phyloP scores from a whole-genome alignment of 2,888 invertebrate species.

The Bursaphelenchus okinawaensis region DNA sequence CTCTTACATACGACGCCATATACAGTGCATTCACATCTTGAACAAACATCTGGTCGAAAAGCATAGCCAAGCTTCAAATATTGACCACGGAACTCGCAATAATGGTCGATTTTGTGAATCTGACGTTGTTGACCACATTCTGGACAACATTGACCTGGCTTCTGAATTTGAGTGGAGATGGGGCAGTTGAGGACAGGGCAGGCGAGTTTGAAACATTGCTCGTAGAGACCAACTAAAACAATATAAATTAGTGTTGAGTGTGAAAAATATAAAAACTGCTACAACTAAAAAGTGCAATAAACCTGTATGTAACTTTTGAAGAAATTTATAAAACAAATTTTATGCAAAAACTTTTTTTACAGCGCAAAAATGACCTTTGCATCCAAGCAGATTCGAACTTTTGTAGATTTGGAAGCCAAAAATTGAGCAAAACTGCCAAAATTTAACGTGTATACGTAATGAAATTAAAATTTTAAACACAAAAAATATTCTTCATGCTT shows the following conservation, averaged over 20 bases:
- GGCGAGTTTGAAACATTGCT: conserved; percentile 73
- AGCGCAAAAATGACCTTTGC: too few species aligned
- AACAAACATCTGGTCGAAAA: conserved; percentile 15
- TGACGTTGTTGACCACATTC: conserved; percentile 58
- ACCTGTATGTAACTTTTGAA: too few species aligned
- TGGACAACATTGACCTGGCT: conserved; percentile 76
- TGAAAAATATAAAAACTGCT: too few species aligned
- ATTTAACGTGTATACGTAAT: too few species aligned
- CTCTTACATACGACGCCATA: conserved; percentile 15
- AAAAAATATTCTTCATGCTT: too few species aligned
- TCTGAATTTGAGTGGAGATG: conserved; percentile 67
- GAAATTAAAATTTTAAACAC: too few species aligned
- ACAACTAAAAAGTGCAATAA: too few species aligned
- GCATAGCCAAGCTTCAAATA: neutral
- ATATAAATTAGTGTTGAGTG: neutral
- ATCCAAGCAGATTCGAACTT: too few species aligned
- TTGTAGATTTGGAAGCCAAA: too few species aligned
- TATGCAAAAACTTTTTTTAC: too few species aligned
- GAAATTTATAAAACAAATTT: too few species aligned
- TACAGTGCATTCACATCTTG: conserved; percentile 11
- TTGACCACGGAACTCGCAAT: conserved; percentile 2
- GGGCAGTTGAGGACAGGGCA: conserved; percentile 84
- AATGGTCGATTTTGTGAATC: neutral
- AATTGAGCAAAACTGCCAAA: too few species aligned
- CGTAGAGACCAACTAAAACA: conserved; percentile 67